Conservation (phyloP, 2,888 invertebrate species). For the Acronicta alni region DNA sequence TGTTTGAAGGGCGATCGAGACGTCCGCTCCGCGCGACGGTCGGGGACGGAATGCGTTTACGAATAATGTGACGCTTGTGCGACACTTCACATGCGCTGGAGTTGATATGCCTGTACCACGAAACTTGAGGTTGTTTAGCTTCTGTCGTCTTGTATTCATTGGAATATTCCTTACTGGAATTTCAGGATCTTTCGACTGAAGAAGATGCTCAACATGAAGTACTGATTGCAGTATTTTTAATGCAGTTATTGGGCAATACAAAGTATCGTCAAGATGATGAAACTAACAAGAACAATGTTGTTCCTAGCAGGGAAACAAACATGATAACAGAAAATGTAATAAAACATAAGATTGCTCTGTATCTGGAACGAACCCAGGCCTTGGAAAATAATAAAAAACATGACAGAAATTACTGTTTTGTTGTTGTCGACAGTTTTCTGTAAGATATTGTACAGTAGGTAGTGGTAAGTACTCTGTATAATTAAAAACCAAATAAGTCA, state of each 20-base stretch:
- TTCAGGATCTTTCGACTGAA: background rate
- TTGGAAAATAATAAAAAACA: slow-evolving; percentile 6
- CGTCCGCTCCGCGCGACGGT: slow-evolving; percentile 69
- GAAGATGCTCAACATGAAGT: background rate
- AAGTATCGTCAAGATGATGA: slow-evolving; percentile 24
- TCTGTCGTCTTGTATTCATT: slow-evolving; percentile 20
- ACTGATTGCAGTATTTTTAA: no score
- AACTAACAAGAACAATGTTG: slow-evolving; percentile 15
- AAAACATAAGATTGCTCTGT: slow-evolving; percentile 11
- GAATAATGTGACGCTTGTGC: slow-evolving; percentile 46
- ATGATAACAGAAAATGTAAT: slow-evolving; percentile 16
- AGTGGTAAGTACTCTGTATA: no score
- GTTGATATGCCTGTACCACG: slow-evolving; percentile 61
- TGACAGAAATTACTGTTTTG: background rate
- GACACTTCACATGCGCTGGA: slow-evolving; percentile 71
- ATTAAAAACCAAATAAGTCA: no score
- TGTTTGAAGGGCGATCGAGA: slow-evolving; percentile 38
- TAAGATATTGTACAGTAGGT: no score
- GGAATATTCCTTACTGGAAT: background rate
- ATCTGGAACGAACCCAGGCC: slow-evolving; percentile 4
- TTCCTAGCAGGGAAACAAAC: slow-evolving; percentile 15
- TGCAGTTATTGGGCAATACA: no score
- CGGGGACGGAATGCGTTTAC: slow-evolving; percentile 75
- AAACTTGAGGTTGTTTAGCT: slow-evolving; percentile 33
- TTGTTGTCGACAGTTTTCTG: no score